Conservation (phyloP, 2,888 invertebrate species). For the Hesperia comma region DNA sequence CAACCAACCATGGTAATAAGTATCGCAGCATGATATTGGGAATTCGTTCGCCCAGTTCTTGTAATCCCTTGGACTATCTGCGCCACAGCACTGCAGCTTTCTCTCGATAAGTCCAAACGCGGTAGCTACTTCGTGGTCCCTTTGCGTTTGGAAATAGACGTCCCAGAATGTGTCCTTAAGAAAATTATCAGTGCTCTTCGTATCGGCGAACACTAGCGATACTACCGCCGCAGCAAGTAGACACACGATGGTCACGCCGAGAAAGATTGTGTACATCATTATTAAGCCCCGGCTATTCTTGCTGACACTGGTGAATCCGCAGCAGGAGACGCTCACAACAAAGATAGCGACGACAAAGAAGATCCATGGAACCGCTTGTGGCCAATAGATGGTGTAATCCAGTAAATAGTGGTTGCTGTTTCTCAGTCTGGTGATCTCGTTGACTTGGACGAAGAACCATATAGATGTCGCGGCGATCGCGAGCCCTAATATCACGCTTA, state of each 20-base stretch:
- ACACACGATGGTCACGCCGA: conserved; percentile 56
- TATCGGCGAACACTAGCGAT: conserved; percentile 67
- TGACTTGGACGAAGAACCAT: conserved; percentile 70
- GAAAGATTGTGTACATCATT: conserved; percentile 56
- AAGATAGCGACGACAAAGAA: conserved; percentile 66
- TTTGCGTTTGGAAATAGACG: conserved; percentile 64
- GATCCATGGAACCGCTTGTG: conserved; percentile 75
- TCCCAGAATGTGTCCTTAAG: conserved; percentile 75
- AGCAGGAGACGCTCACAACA: conserved; percentile 61
- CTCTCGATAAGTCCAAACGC: conserved; percentile 66
- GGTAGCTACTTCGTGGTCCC: conserved; percentile 54
- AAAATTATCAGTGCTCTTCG: conserved; percentile 64
- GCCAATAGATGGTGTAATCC: conserved; percentile 77
- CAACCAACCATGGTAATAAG: conserved; percentile 68
- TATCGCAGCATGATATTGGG: conserved; percentile 69
- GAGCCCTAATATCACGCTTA: conserved; percentile 60
- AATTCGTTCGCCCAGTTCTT: conserved; percentile 48
- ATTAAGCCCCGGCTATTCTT: conserved; percentile 61
- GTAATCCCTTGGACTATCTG: conserved; percentile 72
- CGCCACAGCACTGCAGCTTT: conserved; percentile 74
- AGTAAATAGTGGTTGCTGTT: conserved; percentile 72
- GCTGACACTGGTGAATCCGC: conserved; percentile 66
- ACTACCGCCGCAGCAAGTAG: conserved; percentile 59
- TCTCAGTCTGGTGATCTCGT: conserved; percentile 61
- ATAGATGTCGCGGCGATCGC: conserved; percentile 61